A percentile compares a stretch with the other conserved stretches of the same genome.
Evolutionary conservation across 1,140 invertebrate species (phyloP).

Genomic region (Drosophila ficusphila): DNA sequence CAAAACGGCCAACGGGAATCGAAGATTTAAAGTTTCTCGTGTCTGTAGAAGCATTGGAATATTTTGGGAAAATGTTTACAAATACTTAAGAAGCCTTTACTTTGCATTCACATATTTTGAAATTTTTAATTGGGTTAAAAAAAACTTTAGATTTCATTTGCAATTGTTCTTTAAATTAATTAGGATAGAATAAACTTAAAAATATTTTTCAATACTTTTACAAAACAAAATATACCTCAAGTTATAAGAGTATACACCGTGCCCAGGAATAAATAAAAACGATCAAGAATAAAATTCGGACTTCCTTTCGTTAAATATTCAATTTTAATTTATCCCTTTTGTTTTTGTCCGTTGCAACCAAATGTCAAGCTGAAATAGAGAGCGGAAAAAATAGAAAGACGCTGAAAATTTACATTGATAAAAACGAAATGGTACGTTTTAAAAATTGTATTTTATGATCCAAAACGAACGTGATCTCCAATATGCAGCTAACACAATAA

Average conservation of each 20-base stretch:
- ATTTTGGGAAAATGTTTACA: neutral
- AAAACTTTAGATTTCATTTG: too few species aligned
- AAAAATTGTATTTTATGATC: slow-evolving; percentile 21
- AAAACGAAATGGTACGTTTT: slow-evolving; percentile 18
- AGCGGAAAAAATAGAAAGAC: neutral
- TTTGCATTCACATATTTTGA: too few species aligned
- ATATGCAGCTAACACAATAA: slow-evolving; percentile 24
- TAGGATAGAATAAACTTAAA: neutral
- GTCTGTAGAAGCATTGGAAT: slow-evolving; percentile 3
- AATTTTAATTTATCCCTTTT: neutral
- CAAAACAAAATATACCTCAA: neutral
- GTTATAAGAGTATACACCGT: neutral
- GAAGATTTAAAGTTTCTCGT: slow-evolving; percentile 29
- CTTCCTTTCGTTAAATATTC: slow-evolving; percentile 3
- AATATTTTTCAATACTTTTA: neutral
- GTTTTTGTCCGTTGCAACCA: neutral
- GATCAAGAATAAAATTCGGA: neutral
- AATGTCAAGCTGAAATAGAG: neutral
- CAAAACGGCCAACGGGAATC: slow-evolving; percentile 27
- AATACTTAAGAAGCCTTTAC: neutral
- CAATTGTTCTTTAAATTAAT: too few species aligned
- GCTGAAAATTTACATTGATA: slow-evolving; percentile 27
- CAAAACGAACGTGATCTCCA: slow-evolving; percentile 43
- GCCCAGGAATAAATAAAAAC: neutral
- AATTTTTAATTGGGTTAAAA: neutral